Evolutionary conservation across 2,888 invertebrate species (phyloP).

Genomic region (Acronicta alni): DNA sequence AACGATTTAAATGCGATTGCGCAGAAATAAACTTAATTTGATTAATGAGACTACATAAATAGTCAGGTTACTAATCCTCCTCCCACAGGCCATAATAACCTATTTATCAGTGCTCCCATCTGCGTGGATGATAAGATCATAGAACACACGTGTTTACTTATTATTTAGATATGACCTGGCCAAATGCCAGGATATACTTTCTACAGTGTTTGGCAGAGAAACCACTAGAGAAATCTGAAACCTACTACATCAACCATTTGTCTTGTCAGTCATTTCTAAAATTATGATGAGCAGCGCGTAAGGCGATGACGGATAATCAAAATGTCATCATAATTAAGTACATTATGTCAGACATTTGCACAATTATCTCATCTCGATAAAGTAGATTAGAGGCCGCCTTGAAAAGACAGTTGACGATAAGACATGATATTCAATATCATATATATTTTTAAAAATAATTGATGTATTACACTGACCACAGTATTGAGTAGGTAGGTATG

Average conservation of each 20-base stretch:
- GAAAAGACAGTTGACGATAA: too few relatives aligned
- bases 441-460: too few relatives aligned
- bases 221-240: conserved; percentile 31
- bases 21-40: neutral
- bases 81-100: conserved; percentile 15
- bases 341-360: conserved; percentile 23
- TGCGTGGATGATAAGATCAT: conserved; percentile 30
- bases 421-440: too few relatives aligned
- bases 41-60: conserved; percentile 12
- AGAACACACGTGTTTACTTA: conserved; percentile 32
- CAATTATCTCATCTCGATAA: conserved; percentile 11
- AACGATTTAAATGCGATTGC: too few relatives aligned
- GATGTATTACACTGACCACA: too few relatives aligned
- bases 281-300: conserved; percentile 34
- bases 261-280: conserved; percentile 45
- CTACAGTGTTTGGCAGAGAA: conserved; percentile 45
- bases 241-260: conserved; percentile 29
- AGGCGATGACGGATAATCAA: conserved; percentile 27
- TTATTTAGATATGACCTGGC: conserved; percentile 38
- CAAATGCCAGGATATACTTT: conserved; percentile 42
- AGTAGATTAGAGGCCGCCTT: conserved; percentile 4
- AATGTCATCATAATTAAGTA: conserved; percentile 9
- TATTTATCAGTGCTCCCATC: conserved; percentile 25
- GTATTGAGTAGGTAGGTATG: too few relatives aligned
- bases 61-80: conserved; percentile 11